Conservation (phyloP, 2,888 invertebrate species). For the Dusona sp. region DNA sequence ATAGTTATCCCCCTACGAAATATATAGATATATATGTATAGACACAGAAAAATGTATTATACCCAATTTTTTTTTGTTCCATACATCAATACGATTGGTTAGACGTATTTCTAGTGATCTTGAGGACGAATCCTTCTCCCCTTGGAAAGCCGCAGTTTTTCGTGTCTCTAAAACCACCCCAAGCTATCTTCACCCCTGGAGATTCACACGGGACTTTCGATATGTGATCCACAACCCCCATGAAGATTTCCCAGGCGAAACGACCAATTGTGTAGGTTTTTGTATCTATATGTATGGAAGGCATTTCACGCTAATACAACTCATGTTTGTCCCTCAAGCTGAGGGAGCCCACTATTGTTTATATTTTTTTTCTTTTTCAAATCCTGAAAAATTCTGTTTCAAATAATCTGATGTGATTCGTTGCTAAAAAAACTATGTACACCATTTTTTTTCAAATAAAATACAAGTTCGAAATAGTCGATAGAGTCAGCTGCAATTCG, state of each 20-base stretch:
- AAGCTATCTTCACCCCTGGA: constrained; percentile 49
- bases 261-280: not conserved
- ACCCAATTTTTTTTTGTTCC: constrained; percentile 4
- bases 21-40: constrained; percentile 7
- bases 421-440: not conserved
- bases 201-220: constrained; percentile 66
- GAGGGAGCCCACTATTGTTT: not conserved
- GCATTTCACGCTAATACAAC: constrained; percentile 14
- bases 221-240: constrained; percentile 46
- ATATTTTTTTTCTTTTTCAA: not conserved
- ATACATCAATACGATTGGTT: constrained; percentile 50
- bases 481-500: too few species aligned
- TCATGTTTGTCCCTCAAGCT: not conserved
- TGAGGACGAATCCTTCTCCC: constrained; percentile 38
- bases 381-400: not conserved
- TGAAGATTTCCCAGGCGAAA: constrained; percentile 60
- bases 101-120: constrained; percentile 12
- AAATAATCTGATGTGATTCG: not conserved
- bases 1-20: constrained; percentile 39
- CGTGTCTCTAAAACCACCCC: constrained; percentile 41
- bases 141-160: constrained; percentile 35
- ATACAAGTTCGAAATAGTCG: not conserved
- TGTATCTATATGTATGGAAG: too few species aligned
- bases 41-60: constrained; percentile 17
- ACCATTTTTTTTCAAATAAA: not conserved